Evolutionary conservation across 2,113 vertebrate genomes (phyloP), one percentile per base, ranked within the genome.

Genomic region (Crotophaga sulcirostris): DNA sequence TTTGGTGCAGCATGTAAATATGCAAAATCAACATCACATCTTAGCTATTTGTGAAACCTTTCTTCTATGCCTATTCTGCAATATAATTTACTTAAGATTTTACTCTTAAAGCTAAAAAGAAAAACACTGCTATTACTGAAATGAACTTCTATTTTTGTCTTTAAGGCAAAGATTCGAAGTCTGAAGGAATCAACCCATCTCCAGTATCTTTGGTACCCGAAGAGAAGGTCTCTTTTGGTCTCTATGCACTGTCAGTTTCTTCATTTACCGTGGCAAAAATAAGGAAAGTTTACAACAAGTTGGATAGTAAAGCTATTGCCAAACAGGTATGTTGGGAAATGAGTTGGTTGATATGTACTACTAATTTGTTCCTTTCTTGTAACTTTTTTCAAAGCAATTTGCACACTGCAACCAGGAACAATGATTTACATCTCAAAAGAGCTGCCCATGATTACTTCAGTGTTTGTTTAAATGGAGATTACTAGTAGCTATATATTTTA

Each of bases 281-380:
- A 96, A 98, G 99, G 84, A 99, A 99, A 91, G 98, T 99, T 85
- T 99, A 99, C 97, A 99, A 99, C 98, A 99, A 99, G 70, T 95
- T 99, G 97, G 99, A 99, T 89, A 99, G 99, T 97, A 99, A 99
- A 97, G 99, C 99, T 95, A 99, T 99, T 59, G 99, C 99, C 64
- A 99, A 99, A 74, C 99, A 99, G 99, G 99, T 99, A 90, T 82
- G 91, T 70, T 91, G 54, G 42, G 34, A 84, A 54, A 40, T 17
- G 4, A 63, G 16, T 25, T 49, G 13, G 18, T 55, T 82, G 28
- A 8, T 51, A 3, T 34, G 3, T 77, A 19, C 47, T 62, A 38
- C 36, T 49, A 69, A 18, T 45, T 72, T 40, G 42, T 49, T 66
- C n/a, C 25, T 80, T 90, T 89, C 36, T 68, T 91, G 69, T 59